Conservation (phyloP, 2,797 vertebrate species). For the Sylvilagus floridanus region DNA sequence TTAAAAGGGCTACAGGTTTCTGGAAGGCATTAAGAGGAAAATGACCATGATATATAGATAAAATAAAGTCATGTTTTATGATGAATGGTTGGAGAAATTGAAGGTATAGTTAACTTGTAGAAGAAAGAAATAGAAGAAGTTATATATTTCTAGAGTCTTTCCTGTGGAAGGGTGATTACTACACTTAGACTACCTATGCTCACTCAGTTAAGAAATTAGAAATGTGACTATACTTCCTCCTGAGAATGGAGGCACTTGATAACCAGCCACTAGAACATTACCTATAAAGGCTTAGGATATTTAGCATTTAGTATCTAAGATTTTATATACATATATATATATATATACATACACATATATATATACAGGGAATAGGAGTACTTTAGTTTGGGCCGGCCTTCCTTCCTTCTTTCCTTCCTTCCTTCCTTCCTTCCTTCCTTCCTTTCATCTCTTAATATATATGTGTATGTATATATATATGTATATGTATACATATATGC, state of each 20-base stretch:
- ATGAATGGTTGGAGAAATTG: constrained; percentile 44
- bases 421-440: too few species aligned
- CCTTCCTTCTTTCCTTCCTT: too few species aligned
- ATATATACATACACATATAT: neutral
- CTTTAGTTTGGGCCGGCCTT: too few species aligned
- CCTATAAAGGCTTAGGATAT: neutral
- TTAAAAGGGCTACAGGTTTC: constrained; percentile 11
- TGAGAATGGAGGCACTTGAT: constrained; percentile 41
- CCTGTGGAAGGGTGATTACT: constrained; percentile 8
- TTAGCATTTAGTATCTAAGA: neutral
- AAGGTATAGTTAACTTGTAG: constrained; percentile 46
- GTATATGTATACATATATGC: neutral
- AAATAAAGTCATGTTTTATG: constrained; percentile 47
- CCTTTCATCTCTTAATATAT: too few species aligned
- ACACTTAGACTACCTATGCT: constrained; percentile 22
- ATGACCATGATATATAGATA: neutral
- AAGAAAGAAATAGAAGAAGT: constrained; percentile 40
- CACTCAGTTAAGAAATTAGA: constrained; percentile 21
- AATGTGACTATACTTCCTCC: constrained; percentile 25
- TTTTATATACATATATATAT: neutral
- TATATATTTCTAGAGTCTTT: constrained; percentile 48
- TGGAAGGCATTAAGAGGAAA: neutral
- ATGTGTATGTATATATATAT: neutral
- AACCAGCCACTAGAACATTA: neutral
- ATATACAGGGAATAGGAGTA: too few species aligned